These are phyloP conservation scores for Microplitis mediator DNA, from an alignment of 1,140 invertebrate genomes.

Conservation along the genomic window DNA sequence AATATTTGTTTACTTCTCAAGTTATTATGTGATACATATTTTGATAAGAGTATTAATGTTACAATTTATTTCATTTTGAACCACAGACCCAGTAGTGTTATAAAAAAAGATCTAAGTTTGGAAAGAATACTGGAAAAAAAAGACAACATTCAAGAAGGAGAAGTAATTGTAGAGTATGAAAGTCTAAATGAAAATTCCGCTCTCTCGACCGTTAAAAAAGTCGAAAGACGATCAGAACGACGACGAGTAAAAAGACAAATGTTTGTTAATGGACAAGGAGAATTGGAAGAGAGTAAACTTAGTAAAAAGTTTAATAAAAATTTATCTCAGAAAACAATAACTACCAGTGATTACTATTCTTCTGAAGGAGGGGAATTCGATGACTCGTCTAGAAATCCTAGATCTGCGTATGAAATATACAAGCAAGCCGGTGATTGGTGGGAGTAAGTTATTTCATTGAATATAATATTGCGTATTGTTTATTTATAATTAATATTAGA, in stretches of 20 bases:
- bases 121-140: slow-evolving; percentile 43
- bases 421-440: slow-evolving; percentile 60
- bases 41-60: background rate
- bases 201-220: slow-evolving; percentile 33
- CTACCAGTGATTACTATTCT: slow-evolving; percentile 55
- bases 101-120: slow-evolving; percentile 47
- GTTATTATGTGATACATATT: background rate
- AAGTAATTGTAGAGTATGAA: slow-evolving; percentile 27
- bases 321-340: slow-evolving; percentile 34
- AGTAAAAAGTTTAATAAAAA: slow-evolving; percentile 37
- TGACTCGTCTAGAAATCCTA: slow-evolving; percentile 42
- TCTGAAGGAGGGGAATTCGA: slow-evolving; percentile 55
- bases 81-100: slow-evolving; percentile 34
- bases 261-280: slow-evolving; percentile 49
- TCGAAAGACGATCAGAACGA: slow-evolving; percentile 51
- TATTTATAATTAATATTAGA: no score
- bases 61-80: background rate
- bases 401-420: slow-evolving; percentile 56
- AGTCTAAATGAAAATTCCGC: slow-evolving; percentile 37
- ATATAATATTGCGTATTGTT: slow-evolving; percentile 13
- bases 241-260: slow-evolving; percentile 52
- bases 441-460: slow-evolving; percentile 52
- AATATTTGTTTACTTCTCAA: background rate
- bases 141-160: slow-evolving; percentile 34
- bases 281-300: slow-evolving; percentile 36